A percentile compares a stretch with the other conserved stretches of the same genome.
Conservation (phyloP, 1,140 invertebrate genomes). For the Heliconius hewitsoni region DNA sequence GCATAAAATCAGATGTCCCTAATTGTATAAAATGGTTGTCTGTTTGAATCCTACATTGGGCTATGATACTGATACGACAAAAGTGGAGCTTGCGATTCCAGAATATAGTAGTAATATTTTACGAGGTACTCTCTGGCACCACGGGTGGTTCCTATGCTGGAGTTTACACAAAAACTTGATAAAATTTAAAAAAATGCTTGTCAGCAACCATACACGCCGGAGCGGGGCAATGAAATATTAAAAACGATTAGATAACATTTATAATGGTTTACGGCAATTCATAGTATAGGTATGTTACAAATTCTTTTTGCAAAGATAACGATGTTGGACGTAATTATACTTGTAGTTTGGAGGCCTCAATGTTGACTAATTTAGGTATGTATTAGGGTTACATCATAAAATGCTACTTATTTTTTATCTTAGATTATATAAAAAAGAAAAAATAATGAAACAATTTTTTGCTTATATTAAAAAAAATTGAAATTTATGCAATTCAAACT, state of each 20-base stretch:
- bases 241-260: constrained; percentile 32
- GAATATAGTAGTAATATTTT: too few relatives aligned
- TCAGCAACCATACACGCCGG: constrained; percentile 1
- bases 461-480: neutral
- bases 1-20: neutral
- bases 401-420: too few relatives aligned
- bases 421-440: neutral
- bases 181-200: neutral
- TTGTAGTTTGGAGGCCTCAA: neutral
- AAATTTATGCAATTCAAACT: neutral
- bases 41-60: neutral
- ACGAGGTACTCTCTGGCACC: too few relatives aligned
- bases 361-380: neutral
- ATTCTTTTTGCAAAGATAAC: constrained; percentile 28
- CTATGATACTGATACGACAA: neutral
- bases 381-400: neutral
- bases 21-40: neutral
- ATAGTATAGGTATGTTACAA: constrained; percentile 14
- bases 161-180: neutral
- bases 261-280: constrained; percentile 24
- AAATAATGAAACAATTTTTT: neutral
- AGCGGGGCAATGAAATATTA: constrained; percentile 17
- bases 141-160: neutral
- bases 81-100: too few relatives aligned
- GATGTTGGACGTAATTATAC: constrained; percentile 1